Conservation (phyloP, 1,140 invertebrate species). For the Dendrolimus punctatus region DNA sequence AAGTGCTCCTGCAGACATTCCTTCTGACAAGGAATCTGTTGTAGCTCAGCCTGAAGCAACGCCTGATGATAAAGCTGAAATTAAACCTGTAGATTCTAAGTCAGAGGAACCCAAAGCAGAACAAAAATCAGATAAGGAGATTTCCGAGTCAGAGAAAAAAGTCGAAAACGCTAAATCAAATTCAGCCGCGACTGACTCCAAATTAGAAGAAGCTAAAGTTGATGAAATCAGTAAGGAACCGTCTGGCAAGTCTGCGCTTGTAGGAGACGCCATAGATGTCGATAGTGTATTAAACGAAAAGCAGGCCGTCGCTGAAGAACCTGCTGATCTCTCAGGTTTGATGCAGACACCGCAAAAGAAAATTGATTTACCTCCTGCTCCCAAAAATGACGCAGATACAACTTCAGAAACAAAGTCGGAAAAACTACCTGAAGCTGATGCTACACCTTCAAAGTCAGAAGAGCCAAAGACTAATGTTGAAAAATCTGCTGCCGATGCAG, state of each 20-base stretch:
- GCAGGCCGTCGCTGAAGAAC: conserved; percentile 45
- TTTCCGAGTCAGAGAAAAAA: conserved; percentile 14
- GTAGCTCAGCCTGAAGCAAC: conserved; percentile 24
- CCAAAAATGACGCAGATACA: conserved; percentile 9
- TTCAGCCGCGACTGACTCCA: conserved; percentile 22
- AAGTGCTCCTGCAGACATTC: conserved; percentile 13
- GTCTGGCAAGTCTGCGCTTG: conserved; percentile 31
- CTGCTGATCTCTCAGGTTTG: conserved; percentile 38
- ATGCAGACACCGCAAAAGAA: conserved; percentile 34
- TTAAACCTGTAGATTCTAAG: conserved; percentile 18
- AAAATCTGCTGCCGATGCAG: conserved; percentile 12
- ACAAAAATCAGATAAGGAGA: too few relatives aligned
- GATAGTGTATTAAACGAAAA: conserved; percentile 38
- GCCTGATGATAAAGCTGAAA: conserved; percentile 24
- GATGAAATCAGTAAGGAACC: conserved; percentile 39
- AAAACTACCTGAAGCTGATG: conserved; percentile 12
- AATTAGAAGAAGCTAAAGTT: conserved; percentile 41
- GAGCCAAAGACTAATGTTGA: conserved; percentile 17
- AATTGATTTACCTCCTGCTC: conserved; percentile 17
- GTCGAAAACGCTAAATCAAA: conserved; percentile 12
- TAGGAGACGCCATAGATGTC: conserved; percentile 45
- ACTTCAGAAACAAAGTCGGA: conserved; percentile 11
- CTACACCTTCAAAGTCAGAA: conserved; percentile 21
- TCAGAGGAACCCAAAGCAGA: not conserved
- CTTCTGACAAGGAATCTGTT: conserved; percentile 22